Percentiles rank a stretch among this genome's conserved stretches.
phyloP scores from a whole-genome alignment of 1,140 invertebrate genomes.

The Pseudomyrmex flavicornis region DNA sequence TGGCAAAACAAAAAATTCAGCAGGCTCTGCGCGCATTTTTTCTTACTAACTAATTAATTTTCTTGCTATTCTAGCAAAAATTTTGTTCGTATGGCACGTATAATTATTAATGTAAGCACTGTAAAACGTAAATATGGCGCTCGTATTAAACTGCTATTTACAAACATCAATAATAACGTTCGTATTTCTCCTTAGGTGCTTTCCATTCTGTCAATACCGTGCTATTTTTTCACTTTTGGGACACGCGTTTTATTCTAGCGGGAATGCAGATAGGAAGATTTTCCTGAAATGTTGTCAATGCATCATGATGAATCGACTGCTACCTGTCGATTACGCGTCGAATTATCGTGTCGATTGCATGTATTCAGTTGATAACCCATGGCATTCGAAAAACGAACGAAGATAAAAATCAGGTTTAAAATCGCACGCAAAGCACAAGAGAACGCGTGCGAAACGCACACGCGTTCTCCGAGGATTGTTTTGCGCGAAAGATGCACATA shows the following conservation, averaged over 20 bases:
- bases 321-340: conserved; percentile 47
- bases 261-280: conserved; percentile 20
- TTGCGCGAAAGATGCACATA: no score
- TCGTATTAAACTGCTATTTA: neutral
- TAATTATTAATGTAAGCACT: neutral
- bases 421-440: no score
- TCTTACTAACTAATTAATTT: no score
- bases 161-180: neutral
- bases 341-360: conserved; percentile 46
- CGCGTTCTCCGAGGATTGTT: no score
- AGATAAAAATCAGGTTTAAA: no score
- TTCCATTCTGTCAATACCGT: neutral
- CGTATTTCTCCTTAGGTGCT: neutral
- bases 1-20: no score
- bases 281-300: conserved; percentile 35
- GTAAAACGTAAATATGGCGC: neutral
- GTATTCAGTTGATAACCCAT: conserved; percentile 13
- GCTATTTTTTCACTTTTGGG: conserved; percentile 15
- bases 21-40: no score
- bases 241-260: conserved; percentile 34
- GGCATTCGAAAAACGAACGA: neutral
- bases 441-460: no score
- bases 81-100: neutral
- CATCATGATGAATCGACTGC: conserved; percentile 35
- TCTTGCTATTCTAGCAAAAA: no score